Base-by-base conservation (phyloP, 2,888 invertebrate species). In the Pecten maximus region DNA sequence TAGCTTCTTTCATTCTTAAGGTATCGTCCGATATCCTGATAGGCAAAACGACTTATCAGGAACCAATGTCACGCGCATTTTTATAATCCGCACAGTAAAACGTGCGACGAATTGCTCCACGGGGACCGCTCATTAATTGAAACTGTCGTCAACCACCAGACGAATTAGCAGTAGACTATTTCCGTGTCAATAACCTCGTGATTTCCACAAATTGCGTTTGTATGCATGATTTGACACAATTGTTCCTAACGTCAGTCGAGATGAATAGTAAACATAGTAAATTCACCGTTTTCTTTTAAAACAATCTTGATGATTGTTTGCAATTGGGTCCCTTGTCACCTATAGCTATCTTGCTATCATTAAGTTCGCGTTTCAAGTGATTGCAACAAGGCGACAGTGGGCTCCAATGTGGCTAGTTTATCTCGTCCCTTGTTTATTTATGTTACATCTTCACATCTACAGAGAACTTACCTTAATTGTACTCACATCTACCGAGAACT, bases 131-230 rank as follows among this genome's bases (percentile, higher is more conserved):
- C 74, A 74, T 74, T 74, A 74, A 74, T 74, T 74, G 74, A 74
- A 74, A 74, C 74, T 74, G 74, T 74, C 74, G 74, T 74, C 74
- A 74, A 35, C 74, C 35, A 74, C 74, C 35, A 74, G 74, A 74
- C 74, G 35, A 74, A 74, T 74, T 74, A 74, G 74, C 74, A 35
- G 74, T 74, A 74, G 74, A 35, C 74, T 74, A 74, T 74, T 35
- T 35, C 10, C 74, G 74, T 28, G 35, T 74, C 74, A 74, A 74
- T 35, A 28, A 35, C 74, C 74, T 74, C 74, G 74, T 74, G 74
- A 74, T 74, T 74, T 74, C 35, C 74, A 74, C 74, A 74, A 74
- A 74, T 74, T 74, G 74, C 74, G 28, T 74, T 74, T 35, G 16
- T 74, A 74, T 74, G 74, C 74, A 74, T 28, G 74, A 35, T 74